Base-by-base conservation (phyloP, 2,797 vertebrate genomes). In the Glossophaga mutica region DNA sequence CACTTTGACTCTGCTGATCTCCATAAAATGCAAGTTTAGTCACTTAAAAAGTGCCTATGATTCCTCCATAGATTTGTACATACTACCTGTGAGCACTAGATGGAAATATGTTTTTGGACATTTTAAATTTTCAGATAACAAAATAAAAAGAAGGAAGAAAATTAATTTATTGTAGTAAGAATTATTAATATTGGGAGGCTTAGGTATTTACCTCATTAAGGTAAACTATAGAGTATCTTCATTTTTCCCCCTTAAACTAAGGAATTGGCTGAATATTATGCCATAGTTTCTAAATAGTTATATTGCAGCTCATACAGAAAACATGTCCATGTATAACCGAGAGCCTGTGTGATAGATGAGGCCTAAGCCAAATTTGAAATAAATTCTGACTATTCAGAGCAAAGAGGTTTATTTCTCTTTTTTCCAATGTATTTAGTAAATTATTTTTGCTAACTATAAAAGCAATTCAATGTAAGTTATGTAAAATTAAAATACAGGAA, bases 401-500 rank as follows among this genome's bases (percentile, higher is more conserved):
- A 76, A 46, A 82, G 59, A 81, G 32, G 4, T 68, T 79, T 68
- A 57, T 77, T 84, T 19, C 22, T 55, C 29, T 57, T 74, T 91
- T 68, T 32, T 22, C 62, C 70, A 12, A 11, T 55, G 24, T 86
- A 37, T 68, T 87, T 73, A 84, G 44, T 52, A 62, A 34, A 46
- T 88, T 68, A 34, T 37, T 73, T 81, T 87, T 59, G 9, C 52
- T 84, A 88, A 84, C 37, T 34, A 74, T 50, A 68, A 94, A 90
- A 68, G 24, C 34, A 92, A 70, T 68, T 86, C 14, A 79, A 39
- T 65, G 1, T 76, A 62, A 85, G 42, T 87, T 70, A 48, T 42
- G 73, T 70, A 52, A 70, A 92, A 82, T 90, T 94, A 93, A 93
- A 92, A 77, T 92, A 86, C 9, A 65, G 87, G 78, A 79, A 76